These are phyloP conservation scores for Taenioides sp. DNA, from an alignment of 2,797 vertebrate genomes.

Conservation along the genomic window DNA sequence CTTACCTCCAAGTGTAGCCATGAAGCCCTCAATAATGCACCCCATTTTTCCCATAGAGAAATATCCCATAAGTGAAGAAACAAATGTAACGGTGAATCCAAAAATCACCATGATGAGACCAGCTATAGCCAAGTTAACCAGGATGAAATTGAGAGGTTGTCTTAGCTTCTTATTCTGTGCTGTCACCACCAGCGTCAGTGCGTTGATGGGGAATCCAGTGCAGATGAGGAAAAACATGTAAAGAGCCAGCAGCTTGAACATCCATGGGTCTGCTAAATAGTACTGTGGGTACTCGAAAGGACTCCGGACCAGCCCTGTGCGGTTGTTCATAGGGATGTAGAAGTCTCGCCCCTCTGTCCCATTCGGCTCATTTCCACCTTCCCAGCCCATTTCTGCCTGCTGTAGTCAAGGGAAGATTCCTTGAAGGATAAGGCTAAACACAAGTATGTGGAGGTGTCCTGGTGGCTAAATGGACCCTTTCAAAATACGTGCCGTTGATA, in stretches of 20 bases:
- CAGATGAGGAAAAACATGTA: conserved; percentile 80
- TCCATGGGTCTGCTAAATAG: conserved; percentile 74
- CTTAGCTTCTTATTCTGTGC: conserved; percentile 80
- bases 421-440: neutral
- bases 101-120: conserved; percentile 74
- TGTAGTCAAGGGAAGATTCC: neutral
- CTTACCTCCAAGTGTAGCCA: conserved; percentile 36
- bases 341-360: conserved; percentile 80
- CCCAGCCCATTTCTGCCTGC: neutral
- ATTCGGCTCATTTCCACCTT: conserved; percentile 41
- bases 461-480: neutral
- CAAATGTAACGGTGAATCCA: conserved; percentile 74
- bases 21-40: conserved; percentile 49
- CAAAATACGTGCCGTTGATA: conserved; percentile 22
- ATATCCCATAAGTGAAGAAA: conserved; percentile 22
- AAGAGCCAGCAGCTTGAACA: conserved; percentile 60
- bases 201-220: conserved; percentile 74
- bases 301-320: conserved; percentile 77
- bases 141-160: conserved; percentile 79
- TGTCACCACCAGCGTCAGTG: conserved; percentile 76
- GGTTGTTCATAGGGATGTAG: conserved; percentile 80
- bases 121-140: conserved; percentile 79
- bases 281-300: conserved; percentile 78
- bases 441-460: neutral
- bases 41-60: conserved; percentile 2